Evolutionary conservation across 1,140 invertebrate genomes (phyloP).

Genomic region (Caerostris extrusa): DNA sequence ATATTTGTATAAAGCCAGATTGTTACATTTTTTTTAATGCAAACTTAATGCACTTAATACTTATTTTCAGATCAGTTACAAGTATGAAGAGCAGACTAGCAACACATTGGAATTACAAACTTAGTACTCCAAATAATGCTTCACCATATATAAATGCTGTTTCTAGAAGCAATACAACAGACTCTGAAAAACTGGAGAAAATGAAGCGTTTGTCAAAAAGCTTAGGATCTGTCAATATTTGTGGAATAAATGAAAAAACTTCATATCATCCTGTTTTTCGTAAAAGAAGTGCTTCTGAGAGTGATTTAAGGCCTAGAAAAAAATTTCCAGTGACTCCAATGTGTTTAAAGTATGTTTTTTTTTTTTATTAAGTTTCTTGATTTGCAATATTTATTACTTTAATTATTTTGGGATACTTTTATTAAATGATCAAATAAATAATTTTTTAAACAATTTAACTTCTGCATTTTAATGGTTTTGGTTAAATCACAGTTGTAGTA

Average conservation of each 20-base stretch:
- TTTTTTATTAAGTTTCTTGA: no score
- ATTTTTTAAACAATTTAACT: no score
- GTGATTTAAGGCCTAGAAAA: background rate
- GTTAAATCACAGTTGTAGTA: no score
- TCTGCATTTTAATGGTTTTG: no score
- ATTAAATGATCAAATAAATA: no score
- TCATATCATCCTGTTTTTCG: no score
- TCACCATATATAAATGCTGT: background rate
- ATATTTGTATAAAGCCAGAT: no score
- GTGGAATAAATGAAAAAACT: background rate
- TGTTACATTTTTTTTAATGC: no score
- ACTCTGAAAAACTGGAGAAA: constrained; percentile 6
- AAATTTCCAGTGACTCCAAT: constrained; percentile 14
- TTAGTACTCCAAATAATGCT: background rate
- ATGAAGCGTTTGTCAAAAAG: constrained; percentile 39
- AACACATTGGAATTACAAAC: background rate
- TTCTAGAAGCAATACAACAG: background rate
- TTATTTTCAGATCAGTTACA: background rate
- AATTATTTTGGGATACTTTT: no score
- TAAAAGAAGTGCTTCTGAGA: background rate
- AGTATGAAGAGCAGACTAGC: background rate
- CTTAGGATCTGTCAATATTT: constrained; percentile 7
- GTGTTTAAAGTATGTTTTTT: constrained; percentile 42
- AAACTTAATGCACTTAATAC: no score
- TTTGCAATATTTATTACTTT: no score